Base-by-base conservation (phyloP, 2,888 invertebrate genomes). In the Eumacrocentrus americanus region DNA sequence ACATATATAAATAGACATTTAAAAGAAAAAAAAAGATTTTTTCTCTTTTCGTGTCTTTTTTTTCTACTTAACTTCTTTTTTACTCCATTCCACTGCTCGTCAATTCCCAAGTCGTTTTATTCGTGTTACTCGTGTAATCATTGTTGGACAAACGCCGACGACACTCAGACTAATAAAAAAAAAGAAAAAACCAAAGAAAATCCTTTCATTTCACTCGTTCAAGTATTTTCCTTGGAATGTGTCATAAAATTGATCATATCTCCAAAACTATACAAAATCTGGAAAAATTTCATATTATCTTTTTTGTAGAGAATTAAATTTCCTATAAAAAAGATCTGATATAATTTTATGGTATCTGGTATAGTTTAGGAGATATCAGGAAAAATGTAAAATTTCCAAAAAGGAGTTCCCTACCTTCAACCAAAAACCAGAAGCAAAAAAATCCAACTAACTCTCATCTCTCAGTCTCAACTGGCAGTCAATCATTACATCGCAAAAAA, bases 21-120 rank as follows among this genome's bases (percentile, higher is more conserved):
- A 50, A 48, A 44, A 52, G 52, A 48, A 62, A 58, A 20, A 29
- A 29, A 48, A 54, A 60, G 40, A 16, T n/a, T n/a, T 58, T 54
- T 59, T 57, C 57, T 62, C 57, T 42, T 58, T 55, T 59, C 18
- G 54, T 61, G 54, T 63, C 52, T 53, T 29, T 54, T 58, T 60
- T 61, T 61, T 58, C 50, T 34, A 50, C 55, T 34, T 14, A 14
- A 14, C 14, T 11, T 7, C 14, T 7, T 5, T 25, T 12, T 46
- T 11, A 12, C 23, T 46, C 23, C 7, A 1, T 22, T n/a, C 20
- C 22, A 22, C 9, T 22, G 1, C 3, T 25, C 23, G 25, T 25
- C 12, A 23, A 14, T 11, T 23, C 23, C 12, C 7, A 9, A 20
- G 3, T 20, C 3, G 18, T n/a, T 11, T 11, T 46, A 23, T n/a